Base-by-base conservation (phyloP, 92 coral and sea anemone species). In the Diadumene lineata region DNA sequence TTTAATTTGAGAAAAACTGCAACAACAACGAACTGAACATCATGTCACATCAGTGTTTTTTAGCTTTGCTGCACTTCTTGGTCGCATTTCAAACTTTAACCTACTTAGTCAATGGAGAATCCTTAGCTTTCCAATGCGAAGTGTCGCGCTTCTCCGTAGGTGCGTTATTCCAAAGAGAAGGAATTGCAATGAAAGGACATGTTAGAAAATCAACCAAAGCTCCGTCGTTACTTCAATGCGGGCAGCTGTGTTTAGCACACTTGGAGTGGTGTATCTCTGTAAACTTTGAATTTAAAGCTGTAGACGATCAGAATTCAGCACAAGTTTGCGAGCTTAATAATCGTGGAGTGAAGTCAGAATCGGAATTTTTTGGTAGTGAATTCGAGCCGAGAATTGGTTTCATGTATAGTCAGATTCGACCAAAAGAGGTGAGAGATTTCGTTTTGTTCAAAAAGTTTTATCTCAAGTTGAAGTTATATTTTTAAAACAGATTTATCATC, bases 201-300 rank as follows among this genome's bases (percentile, higher is more conserved):
- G 77, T 72, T 22, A 34, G 18, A 16, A 72, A 34, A 53, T 31
- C 66, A 56, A 44, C 46, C 8, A 56, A 61, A 32, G 18, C 66
- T 32, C 34, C 66, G 22, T 32, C 77, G n/a, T 26, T 72, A 33
- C 2, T 72, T 7, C 77, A 72, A 0, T 72, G 77, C 24, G 44
- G 63, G 18, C 77, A 72, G 33, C 51, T 56, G 32, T 72, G 77
- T 61, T 72, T 72, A 27, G 25, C 66, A 3, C 66, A 24, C 18
- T 21, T 16, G 44, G 77, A 72, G 15, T 72, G 77, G 77, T 72
- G 77, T 15, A 21, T 72, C 33, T 72, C 77, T 11, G 77, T 72
- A 28, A 72, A 72, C 31, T 72, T 72, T 72, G 11, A 72, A 11
- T 1, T 28, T n/a, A n/a, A n/a, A n/a, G n/a, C n/a, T n/a, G n/a